Evolutionary conservation across 2,113 vertebrate genomes (phyloP).

Genomic region (Sphyrna mokarran): DNA sequence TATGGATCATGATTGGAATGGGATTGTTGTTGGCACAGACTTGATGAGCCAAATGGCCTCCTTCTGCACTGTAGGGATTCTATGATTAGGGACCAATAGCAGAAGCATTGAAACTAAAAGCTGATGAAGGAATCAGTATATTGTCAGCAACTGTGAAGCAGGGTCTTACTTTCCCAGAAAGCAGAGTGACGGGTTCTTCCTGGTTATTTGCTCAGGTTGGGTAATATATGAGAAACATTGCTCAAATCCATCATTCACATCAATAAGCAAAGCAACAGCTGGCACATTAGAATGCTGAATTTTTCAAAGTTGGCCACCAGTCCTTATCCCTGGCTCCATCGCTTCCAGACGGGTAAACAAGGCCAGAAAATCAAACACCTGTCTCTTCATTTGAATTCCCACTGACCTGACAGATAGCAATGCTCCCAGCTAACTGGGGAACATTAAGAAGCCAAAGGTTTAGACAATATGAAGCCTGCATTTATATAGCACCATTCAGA

Average conservation of each 20-base stretch:
- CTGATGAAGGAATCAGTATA: neutral
- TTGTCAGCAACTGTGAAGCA: neutral
- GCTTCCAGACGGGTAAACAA: neutral
- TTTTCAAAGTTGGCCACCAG: neutral
- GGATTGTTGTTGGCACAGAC: no score
- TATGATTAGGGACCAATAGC: neutral
- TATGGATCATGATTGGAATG: no score
- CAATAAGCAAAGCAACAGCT: neutral
- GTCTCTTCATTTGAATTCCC: conserved; percentile 20
- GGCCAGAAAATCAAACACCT: conserved; percentile 1
- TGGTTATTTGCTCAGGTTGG: neutral
- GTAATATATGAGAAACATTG: neutral
- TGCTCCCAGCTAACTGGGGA: neutral
- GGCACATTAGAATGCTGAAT: neutral
- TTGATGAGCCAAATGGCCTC: no score
- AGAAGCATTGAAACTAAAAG: neutral
- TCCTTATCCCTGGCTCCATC: neutral
- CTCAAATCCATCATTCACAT: neutral
- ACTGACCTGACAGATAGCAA: neutral
- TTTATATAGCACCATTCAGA: neutral
- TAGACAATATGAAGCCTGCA: neutral
- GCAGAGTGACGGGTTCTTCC: neutral
- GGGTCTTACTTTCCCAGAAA: neutral
- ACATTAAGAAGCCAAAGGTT: neutral
- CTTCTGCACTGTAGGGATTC: no score